Evolutionary conservation across 2,797 vertebrate species (phyloP).

Genomic region (Phoebastria nigripes): DNA sequence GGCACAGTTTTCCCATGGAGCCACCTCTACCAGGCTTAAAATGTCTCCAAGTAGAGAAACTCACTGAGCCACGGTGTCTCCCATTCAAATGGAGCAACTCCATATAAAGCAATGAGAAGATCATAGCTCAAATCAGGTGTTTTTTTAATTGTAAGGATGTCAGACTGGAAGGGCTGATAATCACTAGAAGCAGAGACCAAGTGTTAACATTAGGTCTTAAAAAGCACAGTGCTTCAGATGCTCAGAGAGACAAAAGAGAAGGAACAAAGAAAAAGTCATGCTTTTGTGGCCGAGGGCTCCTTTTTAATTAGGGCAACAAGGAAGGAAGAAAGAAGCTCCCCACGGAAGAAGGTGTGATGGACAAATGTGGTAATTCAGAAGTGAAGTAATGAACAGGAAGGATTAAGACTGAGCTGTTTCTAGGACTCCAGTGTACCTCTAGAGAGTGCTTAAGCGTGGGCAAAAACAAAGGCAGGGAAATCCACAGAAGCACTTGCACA

Average conservation of each 20-base stretch:
- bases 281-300: background rate
- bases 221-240: background rate
- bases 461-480: constrained; percentile 25
- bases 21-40: background rate
- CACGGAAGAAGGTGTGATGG: background rate
- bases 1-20: background rate
- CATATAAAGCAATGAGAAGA: background rate
- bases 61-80: background rate
- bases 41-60: background rate
- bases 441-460: constrained; percentile 3
- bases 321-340: constrained; percentile 33
- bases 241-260: background rate
- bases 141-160: background rate
- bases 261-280: background rate
- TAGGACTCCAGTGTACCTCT: background rate
- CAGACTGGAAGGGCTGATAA: background rate
- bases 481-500: background rate
- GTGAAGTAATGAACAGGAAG: constrained; percentile 31
- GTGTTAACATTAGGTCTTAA: background rate
- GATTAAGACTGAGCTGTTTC: constrained; percentile 23
- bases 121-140: background rate
- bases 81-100: background rate
- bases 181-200: background rate
- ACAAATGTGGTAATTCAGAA: constrained; percentile 25
- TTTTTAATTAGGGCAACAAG: constrained; percentile 35